Conservation (phyloP, 2,797 vertebrate species). For the Psittacula echo region DNA sequence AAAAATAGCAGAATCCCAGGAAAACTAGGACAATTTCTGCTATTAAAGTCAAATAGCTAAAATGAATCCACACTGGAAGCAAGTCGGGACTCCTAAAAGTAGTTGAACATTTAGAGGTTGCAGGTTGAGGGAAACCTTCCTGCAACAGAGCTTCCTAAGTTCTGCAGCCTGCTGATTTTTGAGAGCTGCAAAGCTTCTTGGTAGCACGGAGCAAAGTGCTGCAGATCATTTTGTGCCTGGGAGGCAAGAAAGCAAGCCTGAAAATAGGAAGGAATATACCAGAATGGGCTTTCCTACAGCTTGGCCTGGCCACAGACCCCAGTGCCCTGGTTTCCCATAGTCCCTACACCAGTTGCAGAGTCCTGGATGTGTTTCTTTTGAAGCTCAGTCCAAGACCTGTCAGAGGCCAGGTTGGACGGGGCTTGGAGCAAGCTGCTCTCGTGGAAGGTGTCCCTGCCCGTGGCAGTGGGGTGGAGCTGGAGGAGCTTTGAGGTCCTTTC, state of each 20-base stretch:
- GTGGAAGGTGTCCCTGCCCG: not conserved
- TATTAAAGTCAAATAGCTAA: not conserved
- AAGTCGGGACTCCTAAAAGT: not conserved
- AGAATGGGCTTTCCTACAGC: not conserved
- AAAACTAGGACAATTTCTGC: conserved; percentile 35
- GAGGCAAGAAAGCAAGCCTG: not conserved
- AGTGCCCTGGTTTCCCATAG: not conserved
- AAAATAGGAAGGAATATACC: not conserved
- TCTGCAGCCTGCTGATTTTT: not conserved
- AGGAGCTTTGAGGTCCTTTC: not conserved
- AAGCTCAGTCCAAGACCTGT: not conserved
- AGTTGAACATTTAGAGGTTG: not conserved
- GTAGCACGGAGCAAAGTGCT: not conserved
- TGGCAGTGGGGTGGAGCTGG: not conserved
- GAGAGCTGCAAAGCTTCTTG: not conserved
- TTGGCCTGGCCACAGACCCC: not conserved
- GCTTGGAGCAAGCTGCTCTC: not conserved
- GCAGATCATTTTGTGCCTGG: not conserved
- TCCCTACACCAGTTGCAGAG: not conserved
- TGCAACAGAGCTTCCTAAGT: not conserved
- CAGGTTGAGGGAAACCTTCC: not conserved
- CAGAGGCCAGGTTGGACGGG: not conserved
- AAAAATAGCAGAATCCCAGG: conserved; percentile 19
- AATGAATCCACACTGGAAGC: not conserved
- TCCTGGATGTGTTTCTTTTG: not conserved